These are phyloP conservation scores for Brachyistius frenatus DNA, from an alignment of 2,113 vertebrate genomes.

Conservation along the genomic window DNA sequence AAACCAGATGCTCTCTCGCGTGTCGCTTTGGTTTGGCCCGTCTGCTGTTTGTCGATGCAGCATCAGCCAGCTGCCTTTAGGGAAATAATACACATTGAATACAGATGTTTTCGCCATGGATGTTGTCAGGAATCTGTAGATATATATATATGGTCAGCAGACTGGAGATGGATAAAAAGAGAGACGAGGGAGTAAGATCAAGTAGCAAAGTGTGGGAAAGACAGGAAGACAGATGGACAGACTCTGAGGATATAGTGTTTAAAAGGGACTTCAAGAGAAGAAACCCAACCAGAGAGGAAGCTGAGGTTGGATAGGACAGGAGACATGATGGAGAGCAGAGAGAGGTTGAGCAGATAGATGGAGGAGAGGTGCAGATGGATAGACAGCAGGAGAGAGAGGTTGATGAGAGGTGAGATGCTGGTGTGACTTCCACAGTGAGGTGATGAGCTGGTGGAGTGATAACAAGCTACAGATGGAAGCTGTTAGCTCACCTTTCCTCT, in stretches of 20 bases:
- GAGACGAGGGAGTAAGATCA: slow-evolving; percentile 14
- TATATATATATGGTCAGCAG: neutral
- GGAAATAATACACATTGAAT: slow-evolving; percentile 62
- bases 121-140: slow-evolving; percentile 7
- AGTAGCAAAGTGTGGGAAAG: neutral
- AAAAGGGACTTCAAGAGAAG: slow-evolving; percentile 28
- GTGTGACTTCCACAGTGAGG: slow-evolving; percentile 54
- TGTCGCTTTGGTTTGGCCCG: slow-evolving; percentile 59
- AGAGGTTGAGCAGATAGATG: slow-evolving; percentile 25
- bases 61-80: slow-evolving; percentile 22
- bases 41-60: slow-evolving; percentile 58
- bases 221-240: slow-evolving; percentile 38
- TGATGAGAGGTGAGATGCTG: slow-evolving; percentile 52
- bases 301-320: slow-evolving; percentile 11
- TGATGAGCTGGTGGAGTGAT: slow-evolving; percentile 61
- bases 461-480: slow-evolving; percentile 75
- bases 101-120: slow-evolving; percentile 68
- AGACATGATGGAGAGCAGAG: slow-evolving; percentile 6
- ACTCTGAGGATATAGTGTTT: slow-evolving; percentile 32
- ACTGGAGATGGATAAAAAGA: slow-evolving; percentile 23
- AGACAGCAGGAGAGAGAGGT: slow-evolving; percentile 39
- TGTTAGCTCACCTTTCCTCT: slow-evolving; percentile 58
- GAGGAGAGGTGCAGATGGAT: slow-evolving; percentile 41
- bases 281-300: slow-evolving; percentile 17
- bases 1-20: slow-evolving; percentile 66